These are phyloP conservation scores for Metridium senile DNA, from an alignment of 92 coral and sea anemone species.

Conservation along the genomic window DNA sequence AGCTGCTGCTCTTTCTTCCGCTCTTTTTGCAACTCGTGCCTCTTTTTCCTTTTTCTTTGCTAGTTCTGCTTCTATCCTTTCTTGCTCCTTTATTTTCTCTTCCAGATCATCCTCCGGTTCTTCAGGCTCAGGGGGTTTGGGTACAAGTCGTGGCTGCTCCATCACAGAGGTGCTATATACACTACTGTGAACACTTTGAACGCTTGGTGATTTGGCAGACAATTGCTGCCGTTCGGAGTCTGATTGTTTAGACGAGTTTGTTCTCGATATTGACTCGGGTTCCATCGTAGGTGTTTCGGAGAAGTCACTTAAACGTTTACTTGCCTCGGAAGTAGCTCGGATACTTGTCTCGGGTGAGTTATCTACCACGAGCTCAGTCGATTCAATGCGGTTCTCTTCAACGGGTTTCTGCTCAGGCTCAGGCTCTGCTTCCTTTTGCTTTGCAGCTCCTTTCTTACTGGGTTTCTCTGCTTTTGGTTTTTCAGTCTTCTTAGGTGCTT, in stretches of 20 bases:
- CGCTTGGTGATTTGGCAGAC: slow-evolving; percentile 32
- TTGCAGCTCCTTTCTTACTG: slow-evolving; percentile 9
- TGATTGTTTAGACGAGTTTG: slow-evolving; percentile 48
- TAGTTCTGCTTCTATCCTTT: slow-evolving; percentile 41
- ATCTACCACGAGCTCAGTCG: slow-evolving; percentile 29
- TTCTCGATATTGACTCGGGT: slow-evolving; percentile 23
- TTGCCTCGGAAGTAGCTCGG: slow-evolving; percentile 92
- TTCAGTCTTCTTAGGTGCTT: slow-evolving; percentile 17
- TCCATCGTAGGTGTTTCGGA: slow-evolving; percentile 51
- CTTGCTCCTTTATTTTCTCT: slow-evolving; percentile 36
- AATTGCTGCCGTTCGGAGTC: slow-evolving; percentile 32
- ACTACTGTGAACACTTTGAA: slow-evolving; percentile 22
- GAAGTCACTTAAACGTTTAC: slow-evolving; percentile 64
- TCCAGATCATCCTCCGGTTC: slow-evolving; percentile 29
- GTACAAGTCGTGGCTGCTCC: slow-evolving; percentile 68
- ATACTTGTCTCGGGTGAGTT: slow-evolving; percentile 42
- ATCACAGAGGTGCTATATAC: slow-evolving; percentile 17
- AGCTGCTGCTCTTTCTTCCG: slow-evolving; percentile 97
- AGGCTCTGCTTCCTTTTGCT: slow-evolving; percentile 7
- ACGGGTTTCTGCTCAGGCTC: slow-evolving; percentile 17
- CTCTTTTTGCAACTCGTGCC: slow-evolving; percentile 81
- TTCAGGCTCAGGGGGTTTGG: slow-evolving; percentile 60
- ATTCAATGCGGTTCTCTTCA: slow-evolving; percentile 18
- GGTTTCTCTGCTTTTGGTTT: slow-evolving; percentile 26
- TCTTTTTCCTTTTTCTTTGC: slow-evolving; percentile 70